Base-by-base conservation (phyloP, 2,113 vertebrate species). In the Propithecus coquereli region DNA sequence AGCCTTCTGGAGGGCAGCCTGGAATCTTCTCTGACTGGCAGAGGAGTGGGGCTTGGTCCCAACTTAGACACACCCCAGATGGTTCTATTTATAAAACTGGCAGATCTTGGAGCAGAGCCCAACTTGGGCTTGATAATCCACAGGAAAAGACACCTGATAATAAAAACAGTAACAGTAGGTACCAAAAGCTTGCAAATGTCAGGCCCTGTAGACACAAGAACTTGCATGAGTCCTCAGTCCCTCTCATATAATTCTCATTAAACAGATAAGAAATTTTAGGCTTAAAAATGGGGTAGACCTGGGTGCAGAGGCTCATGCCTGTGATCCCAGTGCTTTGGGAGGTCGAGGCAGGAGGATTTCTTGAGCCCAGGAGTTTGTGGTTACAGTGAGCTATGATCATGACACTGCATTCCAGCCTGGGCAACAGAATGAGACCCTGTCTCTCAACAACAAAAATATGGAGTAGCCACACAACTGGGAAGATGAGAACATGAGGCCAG, bases 21-120 rank as follows among this genome's bases (percentile, higher is more conserved):
- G 3, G 80, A 92, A 54, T 50, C 73, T 76, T 11, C 79, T 54
- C 45, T 50, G 82, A 73, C 22, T 34, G 27, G 17, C 47, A 50
- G 43, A 52, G 16, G 68, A 92, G 37, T 50, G 17, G 70, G 57
- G n/a, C 34, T 74, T 40, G 20, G 66, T 30, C 57, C 65, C 71
- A 34, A n/a, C 81, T 52, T 52, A 77, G 65, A 86, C 88, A 57
- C 2, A 16, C 27, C 61, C 30, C 65, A 88, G 43, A 52, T 71
- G 43, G 8, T 32, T 97, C 96, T 95, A 54, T 96, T 96, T 96
- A 97, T 92, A 94, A 95, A 88, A 59, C 77, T 68, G 90, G 54
- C 86, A 45, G 20, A 74, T 92, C 86, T 85, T n/a, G 70, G 90
- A n/a, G 37, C 34, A 32, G 43, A 95, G 63, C 74, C 94, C 66